Evolutionary conservation across 2,113 vertebrate species (phyloP).

Genomic region (Isichthys henryi): DNA sequence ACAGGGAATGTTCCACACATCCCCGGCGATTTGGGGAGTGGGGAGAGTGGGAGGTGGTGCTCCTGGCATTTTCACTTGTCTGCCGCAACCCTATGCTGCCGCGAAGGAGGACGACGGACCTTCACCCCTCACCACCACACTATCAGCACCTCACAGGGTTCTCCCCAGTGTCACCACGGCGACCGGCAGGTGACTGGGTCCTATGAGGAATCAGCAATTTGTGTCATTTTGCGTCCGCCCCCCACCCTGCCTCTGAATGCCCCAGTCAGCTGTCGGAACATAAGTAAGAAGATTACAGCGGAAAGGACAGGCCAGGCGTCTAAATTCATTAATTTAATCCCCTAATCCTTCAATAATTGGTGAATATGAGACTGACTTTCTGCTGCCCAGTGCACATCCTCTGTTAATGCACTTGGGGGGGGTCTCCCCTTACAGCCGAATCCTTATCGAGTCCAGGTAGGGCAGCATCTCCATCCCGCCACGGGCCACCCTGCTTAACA

Average conservation of each 20-base stretch:
- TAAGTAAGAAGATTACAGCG: conserved; percentile 56
- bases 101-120: conserved; percentile 4
- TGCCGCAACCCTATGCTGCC: conserved; percentile 31
- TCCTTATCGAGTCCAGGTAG: conserved; percentile 19
- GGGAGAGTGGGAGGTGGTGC: not conserved
- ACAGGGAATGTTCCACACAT: not conserved
- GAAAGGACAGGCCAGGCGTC: conserved; percentile 51
- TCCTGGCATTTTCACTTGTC: conserved; percentile 25
- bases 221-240: not conserved
- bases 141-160: conserved; percentile 14
- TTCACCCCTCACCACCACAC: not conserved
- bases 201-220: conserved; percentile 38
- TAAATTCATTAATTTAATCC: conserved; percentile 59
- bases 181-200: conserved; percentile 7
- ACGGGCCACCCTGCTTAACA: not conserved
- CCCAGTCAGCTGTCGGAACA: conserved; percentile 50
- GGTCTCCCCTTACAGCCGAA: conserved; percentile 15
- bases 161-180: conserved; percentile 7
- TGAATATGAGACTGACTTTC: conserved; percentile 51
- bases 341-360: conserved; percentile 49
- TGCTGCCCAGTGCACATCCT: conserved; percentile 47
- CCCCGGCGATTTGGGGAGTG: not conserved
- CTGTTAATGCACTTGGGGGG: conserved; percentile 39
- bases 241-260: conserved; percentile 38
- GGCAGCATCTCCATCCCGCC: not conserved